phyloP scores from a whole-genome alignment of 2,113 vertebrate species.

The Capreolus pygargus region DNA sequence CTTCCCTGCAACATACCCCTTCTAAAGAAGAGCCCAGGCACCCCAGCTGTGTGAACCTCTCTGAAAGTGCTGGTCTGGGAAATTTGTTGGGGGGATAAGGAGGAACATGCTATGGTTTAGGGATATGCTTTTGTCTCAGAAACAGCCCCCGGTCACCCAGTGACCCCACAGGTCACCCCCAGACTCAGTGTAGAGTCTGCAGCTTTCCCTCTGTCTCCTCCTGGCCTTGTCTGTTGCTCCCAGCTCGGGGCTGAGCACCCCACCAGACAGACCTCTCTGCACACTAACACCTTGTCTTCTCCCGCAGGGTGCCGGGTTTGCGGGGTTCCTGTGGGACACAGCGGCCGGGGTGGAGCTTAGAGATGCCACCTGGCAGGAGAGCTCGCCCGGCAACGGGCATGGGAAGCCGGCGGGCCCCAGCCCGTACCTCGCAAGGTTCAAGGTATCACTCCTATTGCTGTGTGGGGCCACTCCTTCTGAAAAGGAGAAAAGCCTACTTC shows the following conservation, averaged over 20 bases:
- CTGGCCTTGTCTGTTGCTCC: too few relatives aligned
- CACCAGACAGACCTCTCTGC: not conserved
- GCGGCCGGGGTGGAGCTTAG: slow-evolving; percentile 89
- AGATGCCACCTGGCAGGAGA: slow-evolving; percentile 81
- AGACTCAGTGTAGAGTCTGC: not conserved
- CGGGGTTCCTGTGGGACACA: slow-evolving; percentile 93
- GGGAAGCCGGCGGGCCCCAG: slow-evolving; percentile 79
- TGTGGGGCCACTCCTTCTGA: not conserved
- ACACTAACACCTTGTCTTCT: not conserved
- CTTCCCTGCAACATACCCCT: not conserved
- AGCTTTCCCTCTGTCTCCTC: fast-evolving
- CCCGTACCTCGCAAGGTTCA: slow-evolving; percentile 88
- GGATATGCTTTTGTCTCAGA: not conserved
- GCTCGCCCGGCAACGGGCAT: slow-evolving; percentile 84
- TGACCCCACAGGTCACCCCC: too few relatives aligned
- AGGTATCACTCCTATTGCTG: slow-evolving; percentile 74
- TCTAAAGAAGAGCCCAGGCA: not conserved
- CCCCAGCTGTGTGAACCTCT: not conserved
- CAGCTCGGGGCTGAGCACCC: not conserved
- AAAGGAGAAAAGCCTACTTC: not conserved
- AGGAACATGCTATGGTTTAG: not conserved
- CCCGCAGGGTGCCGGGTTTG: slow-evolving; percentile 85
- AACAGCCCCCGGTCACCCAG: not conserved
- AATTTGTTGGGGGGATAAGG: not conserved
- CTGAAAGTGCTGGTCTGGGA: not conserved